Percentiles rank a stretch among this genome's conserved stretches.
Conservation (phyloP, 1,140 invertebrate genomes). For the Papilio polytes region DNA sequence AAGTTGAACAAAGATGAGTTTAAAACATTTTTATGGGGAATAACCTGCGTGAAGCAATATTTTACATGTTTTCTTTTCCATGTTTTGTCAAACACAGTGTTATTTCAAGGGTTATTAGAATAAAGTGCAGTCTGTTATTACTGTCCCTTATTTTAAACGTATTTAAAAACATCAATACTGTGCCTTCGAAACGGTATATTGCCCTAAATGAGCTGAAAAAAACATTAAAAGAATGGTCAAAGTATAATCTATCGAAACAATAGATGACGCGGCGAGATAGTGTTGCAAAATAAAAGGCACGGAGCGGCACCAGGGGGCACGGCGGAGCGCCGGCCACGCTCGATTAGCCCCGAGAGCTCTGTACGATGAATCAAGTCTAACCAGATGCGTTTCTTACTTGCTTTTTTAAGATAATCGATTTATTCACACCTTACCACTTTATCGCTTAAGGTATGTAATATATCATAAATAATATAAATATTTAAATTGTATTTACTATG, state of each 20-base stretch:
- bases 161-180: not conserved
- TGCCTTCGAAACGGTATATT: not conserved
- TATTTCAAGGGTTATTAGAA: not conserved
- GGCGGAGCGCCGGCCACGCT: conserved; percentile 41
- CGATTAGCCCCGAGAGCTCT: conserved; percentile 58
- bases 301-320: conserved; percentile 36
- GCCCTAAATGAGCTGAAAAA: too few species aligned
- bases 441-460: conserved; percentile 13
- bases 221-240: conserved; percentile 4
- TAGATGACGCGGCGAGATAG: conserved; percentile 41
- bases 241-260: conserved; percentile 8
- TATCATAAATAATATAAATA: not conserved
- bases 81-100: not conserved
- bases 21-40: not conserved
- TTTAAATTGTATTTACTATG: not conserved
- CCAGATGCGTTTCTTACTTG: conserved; percentile 1
- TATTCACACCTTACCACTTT: conserved; percentile 27
- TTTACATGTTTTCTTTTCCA: too few species aligned
- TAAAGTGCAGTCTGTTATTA: not conserved
- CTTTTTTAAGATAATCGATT: conserved; percentile 29
- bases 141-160: not conserved
- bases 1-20: not conserved
- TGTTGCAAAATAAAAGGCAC: conserved; percentile 53
- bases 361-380: conserved; percentile 39
- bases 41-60: too few species aligned